phyloP scores from a whole-genome alignment of 2,113 vertebrate species.

The zebrafish (Danio rerio) region GRCz12tu NC_133177.1:39886501-39887000 shows the following conservation, averaged over 20 bases:
- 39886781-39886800: no score
- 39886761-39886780: no score
- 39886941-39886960: constrained; percentile 23
- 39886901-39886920: constrained; percentile 63
- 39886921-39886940: constrained; percentile 28
- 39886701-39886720: no score
- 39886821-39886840: constrained; percentile 71
- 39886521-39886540: no score
- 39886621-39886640: constrained; percentile 61
- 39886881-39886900: constrained; percentile 69
- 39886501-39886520: no score
- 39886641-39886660: constrained; percentile 72
- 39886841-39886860: constrained; percentile 66
- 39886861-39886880: constrained; percentile 64
- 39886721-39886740: no score
- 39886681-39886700: constrained; percentile 72
- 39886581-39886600: no score
- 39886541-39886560: no score
- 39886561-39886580: no score
- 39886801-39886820: constrained; percentile 64
- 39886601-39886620: constrained; percentile 69
- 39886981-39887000: no score
- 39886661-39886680: constrained; percentile 74
- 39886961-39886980: constrained; percentile 53
- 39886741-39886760: no score